Percentiles rank a stretch among this genome's conserved stretches.
Conservation (phyloP, 2,113 vertebrate species). For the Dicrurus megarhynchus region DNA sequence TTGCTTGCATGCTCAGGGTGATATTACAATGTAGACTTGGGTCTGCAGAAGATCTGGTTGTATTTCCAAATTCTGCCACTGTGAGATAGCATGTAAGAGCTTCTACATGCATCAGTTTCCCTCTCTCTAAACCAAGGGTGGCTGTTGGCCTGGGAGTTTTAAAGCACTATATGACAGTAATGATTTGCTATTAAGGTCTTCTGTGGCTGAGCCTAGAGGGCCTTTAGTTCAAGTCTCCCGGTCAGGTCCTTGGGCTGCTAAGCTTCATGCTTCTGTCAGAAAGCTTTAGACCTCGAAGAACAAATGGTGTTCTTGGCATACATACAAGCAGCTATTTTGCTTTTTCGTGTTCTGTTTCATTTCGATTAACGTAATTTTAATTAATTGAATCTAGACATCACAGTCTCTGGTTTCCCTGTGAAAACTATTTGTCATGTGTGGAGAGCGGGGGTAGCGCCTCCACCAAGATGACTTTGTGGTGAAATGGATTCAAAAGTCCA, state of each 20-base stretch:
- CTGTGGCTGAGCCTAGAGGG: background rate
- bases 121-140: background rate
- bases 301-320: background rate
- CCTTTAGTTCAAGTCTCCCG: background rate
- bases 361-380: background rate
- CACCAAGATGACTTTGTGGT: background rate
- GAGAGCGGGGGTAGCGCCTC: fast-evolving
- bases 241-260: background rate
- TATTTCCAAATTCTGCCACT: background rate
- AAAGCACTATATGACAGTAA: background rate
- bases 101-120: background rate
- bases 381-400: background rate
- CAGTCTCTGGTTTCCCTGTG: background rate
- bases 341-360: background rate
- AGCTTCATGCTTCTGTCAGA: background rate
- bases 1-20: background rate
- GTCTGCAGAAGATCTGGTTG: background rate
- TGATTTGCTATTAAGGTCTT: background rate
- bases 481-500: background rate
- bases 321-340: background rate
- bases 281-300: background rate
- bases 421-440: fast-evolving
- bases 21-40: background rate
- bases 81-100: background rate
- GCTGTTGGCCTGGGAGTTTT: background rate